Percentiles rank a stretch among this genome's conserved stretches.
Evolutionary conservation across 2,113 vertebrate species (phyloP).

Genomic region (Grantiella picta): DNA sequence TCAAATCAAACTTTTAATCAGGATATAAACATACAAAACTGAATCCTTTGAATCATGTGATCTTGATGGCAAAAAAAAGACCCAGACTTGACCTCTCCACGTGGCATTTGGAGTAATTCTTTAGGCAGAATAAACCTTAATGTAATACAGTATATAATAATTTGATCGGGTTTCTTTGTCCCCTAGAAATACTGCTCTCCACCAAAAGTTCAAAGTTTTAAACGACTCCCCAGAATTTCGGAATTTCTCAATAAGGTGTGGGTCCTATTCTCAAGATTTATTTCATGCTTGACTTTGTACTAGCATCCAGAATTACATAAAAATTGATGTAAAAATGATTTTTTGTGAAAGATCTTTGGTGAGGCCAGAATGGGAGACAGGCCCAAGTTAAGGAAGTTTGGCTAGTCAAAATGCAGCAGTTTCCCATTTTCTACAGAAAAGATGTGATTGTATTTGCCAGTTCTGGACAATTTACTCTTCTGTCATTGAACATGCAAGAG

Average conservation of each 20-base stretch:
- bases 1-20: not conserved
- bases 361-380: not conserved
- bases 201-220: not conserved
- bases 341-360: not conserved
- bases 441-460: not conserved
- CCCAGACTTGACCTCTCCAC: not conserved
- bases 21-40: not conserved
- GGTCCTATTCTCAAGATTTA: not conserved
- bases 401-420: not conserved
- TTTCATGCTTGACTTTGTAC: not conserved
- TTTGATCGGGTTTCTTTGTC: not conserved
- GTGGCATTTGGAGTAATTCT: not conserved
- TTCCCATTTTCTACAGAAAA: not conserved
- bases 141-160: not conserved
- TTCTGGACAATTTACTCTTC: not conserved
- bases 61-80: not conserved
- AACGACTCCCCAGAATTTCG: not conserved
- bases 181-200: not conserved
- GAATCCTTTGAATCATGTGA: not conserved
- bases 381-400: not conserved
- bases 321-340: not conserved
- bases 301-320: not conserved
- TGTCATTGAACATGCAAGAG: not conserved
- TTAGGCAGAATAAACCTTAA: not conserved
- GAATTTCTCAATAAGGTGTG: not conserved